Conservation (phyloP, 2,888 invertebrate genomes). For the Heliconius ismenius region DNA sequence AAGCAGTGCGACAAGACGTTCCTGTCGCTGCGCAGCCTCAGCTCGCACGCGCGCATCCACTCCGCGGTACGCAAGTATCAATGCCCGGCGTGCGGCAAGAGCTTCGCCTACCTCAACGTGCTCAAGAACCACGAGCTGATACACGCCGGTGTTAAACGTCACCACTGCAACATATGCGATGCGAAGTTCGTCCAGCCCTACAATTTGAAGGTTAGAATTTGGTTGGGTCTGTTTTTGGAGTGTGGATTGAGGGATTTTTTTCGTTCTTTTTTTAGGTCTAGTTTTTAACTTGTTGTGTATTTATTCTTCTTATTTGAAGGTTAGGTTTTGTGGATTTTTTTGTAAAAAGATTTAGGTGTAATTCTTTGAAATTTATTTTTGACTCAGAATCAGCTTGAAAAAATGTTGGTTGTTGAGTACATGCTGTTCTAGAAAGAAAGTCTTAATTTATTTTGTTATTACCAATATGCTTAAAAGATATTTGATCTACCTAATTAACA, state of each 20-base stretch:
- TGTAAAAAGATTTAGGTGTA: no score
- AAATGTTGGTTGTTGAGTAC: no score
- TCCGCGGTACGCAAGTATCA: constrained; percentile 83
- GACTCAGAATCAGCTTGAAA: no score
- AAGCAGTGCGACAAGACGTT: constrained; percentile 72
- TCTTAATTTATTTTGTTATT: no score
- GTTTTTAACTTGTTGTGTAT: neutral
- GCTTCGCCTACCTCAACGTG: constrained; percentile 85
- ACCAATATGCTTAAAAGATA: no score
- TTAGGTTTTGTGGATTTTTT: neutral
- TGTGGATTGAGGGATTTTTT: neutral
- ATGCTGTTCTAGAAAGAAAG: no score
- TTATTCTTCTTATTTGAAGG: neutral
- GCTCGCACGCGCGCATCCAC: constrained; percentile 83
- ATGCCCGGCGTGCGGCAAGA: constrained; percentile 83
- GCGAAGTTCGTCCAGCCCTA: constrained; percentile 75
- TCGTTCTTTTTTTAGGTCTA: neutral
- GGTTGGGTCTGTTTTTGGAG: neutral
- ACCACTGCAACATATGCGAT: constrained; percentile 86
- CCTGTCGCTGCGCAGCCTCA: constrained; percentile 82
- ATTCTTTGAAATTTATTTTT: no score
- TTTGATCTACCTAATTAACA: no score
- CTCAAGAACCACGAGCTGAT: constrained; percentile 87
- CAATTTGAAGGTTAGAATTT: constrained; percentile 69
- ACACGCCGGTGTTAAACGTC: constrained; percentile 86